A percentile compares a stretch with the other conserved stretches of the same genome.
phyloP scores from a whole-genome alignment of 2,113 vertebrate genomes.

The Progne subis region DNA sequence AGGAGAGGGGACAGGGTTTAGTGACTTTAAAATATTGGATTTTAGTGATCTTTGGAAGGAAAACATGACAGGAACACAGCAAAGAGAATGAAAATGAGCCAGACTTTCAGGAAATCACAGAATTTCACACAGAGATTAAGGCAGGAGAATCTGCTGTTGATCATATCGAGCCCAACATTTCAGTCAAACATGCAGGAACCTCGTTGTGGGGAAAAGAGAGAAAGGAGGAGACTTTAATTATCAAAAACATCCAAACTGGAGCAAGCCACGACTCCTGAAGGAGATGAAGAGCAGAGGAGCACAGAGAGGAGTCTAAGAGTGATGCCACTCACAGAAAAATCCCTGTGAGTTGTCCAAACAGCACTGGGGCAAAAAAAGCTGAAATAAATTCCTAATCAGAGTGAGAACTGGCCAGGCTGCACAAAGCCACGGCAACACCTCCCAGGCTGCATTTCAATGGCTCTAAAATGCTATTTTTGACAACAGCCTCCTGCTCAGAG shows the following conservation, averaged over 20 bases:
- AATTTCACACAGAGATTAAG: background rate
- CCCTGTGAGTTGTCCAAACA: no score
- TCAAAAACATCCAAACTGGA: background rate
- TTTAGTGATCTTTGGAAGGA: background rate
- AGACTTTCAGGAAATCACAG: background rate
- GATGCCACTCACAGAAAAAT: no score
- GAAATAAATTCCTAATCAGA: background rate
- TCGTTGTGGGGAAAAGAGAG: background rate
- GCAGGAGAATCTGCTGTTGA: background rate
- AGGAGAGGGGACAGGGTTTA: background rate
- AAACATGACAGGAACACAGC: background rate
- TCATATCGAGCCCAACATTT: background rate
- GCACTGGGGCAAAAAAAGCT: background rate
- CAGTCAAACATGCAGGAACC: background rate
- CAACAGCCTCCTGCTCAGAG: background rate
- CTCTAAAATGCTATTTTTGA: background rate
- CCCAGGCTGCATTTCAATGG: background rate
- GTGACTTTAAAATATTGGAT: background rate
- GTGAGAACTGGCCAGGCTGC: background rate
- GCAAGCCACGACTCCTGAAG: background rate
- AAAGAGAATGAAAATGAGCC: background rate
- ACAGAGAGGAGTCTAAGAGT: no score
- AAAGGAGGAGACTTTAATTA: background rate
- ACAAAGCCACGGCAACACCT: background rate
- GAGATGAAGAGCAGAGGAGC: background rate